Base-by-base conservation (phyloP, 2,888 invertebrate genomes). In the Herminia tarsipennalis region DNA sequence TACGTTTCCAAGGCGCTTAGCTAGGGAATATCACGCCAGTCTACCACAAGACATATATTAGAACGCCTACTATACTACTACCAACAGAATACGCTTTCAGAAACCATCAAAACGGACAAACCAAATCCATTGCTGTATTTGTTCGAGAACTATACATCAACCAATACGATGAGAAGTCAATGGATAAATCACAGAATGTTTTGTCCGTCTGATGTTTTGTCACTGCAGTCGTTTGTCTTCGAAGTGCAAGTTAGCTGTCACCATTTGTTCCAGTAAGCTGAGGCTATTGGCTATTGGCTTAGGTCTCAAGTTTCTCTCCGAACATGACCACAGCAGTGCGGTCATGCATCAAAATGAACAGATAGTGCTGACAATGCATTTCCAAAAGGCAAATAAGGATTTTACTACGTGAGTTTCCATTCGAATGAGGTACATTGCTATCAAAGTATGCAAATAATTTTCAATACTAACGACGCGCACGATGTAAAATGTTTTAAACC, bases 331-430 rank as follows among this genome's bases (percentile, higher is more conserved):
- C 41, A 49, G 51, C 57, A 60, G 42, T 42, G 45, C 22, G 50
- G 49, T 36, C 52, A 59, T 64, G 44, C 59, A 59, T 64, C 66
- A 66, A 61, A 59, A 48, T 52, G 44, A 14, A 24, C 32, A 34
- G 42, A 57, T 49, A 48, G 43, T 43, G 55, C 29, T 44, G 50
- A 61, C 49, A 42, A 35, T 32, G 48, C 36, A 46, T 50, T 65
- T 43, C 41, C 48, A 53, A 50, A 47, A 48, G 38, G 43, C 48
- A 49, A 49, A 27, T 42, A 41, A 32, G 25, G 37, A 25, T 0
- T 13, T 17, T 8, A 6, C 12, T 5, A 35, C 4, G 41, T 21
- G 1, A 3, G 0, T 37, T 43, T 33, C 28, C 13, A 33, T 10
- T 18, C 1, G 25, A 2, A 5, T 20, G 17, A 14, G 0, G 6